phyloP scores from a whole-genome alignment of 1,140 invertebrate genomes.

The Cotesia typhae region DNA sequence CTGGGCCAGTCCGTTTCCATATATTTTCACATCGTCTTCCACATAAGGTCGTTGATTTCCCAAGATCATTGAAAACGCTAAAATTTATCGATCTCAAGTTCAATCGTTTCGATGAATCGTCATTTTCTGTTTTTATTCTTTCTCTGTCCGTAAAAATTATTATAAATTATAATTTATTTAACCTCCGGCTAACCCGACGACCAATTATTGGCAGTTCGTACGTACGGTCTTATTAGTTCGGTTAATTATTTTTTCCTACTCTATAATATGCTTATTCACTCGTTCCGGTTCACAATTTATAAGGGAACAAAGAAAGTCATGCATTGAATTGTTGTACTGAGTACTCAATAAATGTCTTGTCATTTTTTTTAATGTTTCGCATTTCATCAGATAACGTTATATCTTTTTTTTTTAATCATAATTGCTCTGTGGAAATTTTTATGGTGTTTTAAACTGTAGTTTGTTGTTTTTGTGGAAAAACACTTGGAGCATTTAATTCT shows the following conservation, averaged over 20 bases:
- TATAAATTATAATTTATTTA: background rate
- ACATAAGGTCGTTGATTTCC: conserved; percentile 61
- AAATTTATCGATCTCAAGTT: conserved; percentile 45
- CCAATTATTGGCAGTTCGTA: conserved; percentile 8
- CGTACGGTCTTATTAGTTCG: background rate
- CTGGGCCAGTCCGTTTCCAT: conserved; percentile 45
- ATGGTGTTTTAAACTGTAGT: no score
- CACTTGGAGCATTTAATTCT: background rate
- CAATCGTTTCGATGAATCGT: conserved; percentile 8
- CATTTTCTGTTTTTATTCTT: background rate
- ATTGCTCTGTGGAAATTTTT: no score
- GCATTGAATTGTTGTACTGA: background rate
- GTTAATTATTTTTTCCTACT: background rate
- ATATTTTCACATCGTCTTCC: conserved; percentile 61
- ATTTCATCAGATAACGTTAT: background rate
- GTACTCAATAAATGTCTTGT: background rate
- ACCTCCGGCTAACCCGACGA: no score
- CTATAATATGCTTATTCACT: background rate
- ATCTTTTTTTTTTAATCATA: background rate
- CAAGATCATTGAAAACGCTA: conserved; percentile 61
- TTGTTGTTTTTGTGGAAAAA: no score
- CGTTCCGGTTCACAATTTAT: no score
- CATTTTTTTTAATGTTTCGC: background rate
- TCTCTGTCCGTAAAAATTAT: background rate
- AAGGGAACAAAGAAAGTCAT: conserved; percentile 3